phyloP scores from a whole-genome alignment of 2,888 invertebrate species.

The Agrochola litura region DNA sequence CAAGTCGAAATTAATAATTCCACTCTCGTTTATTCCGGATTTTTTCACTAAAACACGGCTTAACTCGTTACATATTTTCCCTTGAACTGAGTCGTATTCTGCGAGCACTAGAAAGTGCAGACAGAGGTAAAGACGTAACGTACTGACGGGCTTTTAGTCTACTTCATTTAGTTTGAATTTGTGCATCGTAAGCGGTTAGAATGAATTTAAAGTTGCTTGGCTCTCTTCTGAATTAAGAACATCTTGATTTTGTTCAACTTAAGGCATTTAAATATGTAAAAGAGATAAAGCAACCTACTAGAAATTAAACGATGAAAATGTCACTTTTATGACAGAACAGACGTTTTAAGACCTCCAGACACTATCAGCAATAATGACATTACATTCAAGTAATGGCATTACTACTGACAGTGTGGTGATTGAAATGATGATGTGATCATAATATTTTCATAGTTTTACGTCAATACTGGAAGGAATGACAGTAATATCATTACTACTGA shows the following conservation, averaged over 20 bases:
- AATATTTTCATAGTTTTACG: no score
- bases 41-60: neutral
- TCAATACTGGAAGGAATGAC: no score
- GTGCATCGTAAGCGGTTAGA: slow-evolving; percentile 43
- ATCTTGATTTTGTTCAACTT: slow-evolving; percentile 20
- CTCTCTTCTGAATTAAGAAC: neutral
- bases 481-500: no score
- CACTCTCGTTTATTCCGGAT: no score
- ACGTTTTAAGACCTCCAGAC: no score
- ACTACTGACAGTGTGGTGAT: no score
- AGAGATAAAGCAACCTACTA: neutral
- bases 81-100: slow-evolving; percentile 14
- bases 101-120: slow-evolving; percentile 27
- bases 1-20: neutral
- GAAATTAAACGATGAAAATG: neutral
- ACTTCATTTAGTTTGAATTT: slow-evolving; percentile 36
- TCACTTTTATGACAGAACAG: neutral
- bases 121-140: slow-evolving; percentile 29
- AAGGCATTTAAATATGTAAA: neutral
- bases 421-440: no score
- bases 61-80: neutral
- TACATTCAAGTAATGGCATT: no score
- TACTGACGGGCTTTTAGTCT: slow-evolving; percentile 18
- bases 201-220: slow-evolving; percentile 37
- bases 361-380: no score